Evolutionary conservation across 2,113 vertebrate genomes (phyloP).

Genomic region (Calonectris borealis): DNA sequence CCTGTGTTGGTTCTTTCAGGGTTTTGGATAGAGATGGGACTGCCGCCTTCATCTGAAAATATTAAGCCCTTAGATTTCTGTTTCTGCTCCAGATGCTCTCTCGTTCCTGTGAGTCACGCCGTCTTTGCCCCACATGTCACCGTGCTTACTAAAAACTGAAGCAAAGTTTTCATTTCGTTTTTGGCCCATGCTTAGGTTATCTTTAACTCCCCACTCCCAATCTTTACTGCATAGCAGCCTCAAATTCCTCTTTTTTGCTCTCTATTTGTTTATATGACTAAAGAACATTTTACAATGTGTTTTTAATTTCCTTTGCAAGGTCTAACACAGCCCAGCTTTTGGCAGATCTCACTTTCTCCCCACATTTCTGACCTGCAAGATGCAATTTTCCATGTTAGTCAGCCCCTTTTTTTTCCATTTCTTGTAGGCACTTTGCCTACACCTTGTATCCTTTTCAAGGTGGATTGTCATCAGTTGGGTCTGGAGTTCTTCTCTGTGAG

Average conservation of each 20-base stretch:
- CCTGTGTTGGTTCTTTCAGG: not conserved
- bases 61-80: not conserved
- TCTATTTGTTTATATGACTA: constrained; percentile 1
- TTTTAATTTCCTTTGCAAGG: constrained; percentile 56
- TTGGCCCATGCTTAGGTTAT: not conserved
- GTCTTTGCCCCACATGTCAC: not conserved
- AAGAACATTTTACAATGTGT: constrained; percentile 18
- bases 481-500: not conserved
- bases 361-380: not conserved
- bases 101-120: not conserved
- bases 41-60: not conserved
- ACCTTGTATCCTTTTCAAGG: not conserved
- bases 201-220: not conserved
- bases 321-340: not conserved
- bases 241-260: not conserved
- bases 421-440: not conserved
- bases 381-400: constrained; percentile 7
- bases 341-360: not conserved
- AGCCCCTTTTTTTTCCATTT: not conserved
- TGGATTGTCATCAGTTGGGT: not conserved
- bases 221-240: not conserved
- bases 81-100: not conserved
- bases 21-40: not conserved
- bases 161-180: not conserved
- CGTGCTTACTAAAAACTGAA: not conserved